Evolutionary conservation across 2,888 invertebrate genomes (phyloP).

Genomic region (Xanthostigma xanthostigma): DNA sequence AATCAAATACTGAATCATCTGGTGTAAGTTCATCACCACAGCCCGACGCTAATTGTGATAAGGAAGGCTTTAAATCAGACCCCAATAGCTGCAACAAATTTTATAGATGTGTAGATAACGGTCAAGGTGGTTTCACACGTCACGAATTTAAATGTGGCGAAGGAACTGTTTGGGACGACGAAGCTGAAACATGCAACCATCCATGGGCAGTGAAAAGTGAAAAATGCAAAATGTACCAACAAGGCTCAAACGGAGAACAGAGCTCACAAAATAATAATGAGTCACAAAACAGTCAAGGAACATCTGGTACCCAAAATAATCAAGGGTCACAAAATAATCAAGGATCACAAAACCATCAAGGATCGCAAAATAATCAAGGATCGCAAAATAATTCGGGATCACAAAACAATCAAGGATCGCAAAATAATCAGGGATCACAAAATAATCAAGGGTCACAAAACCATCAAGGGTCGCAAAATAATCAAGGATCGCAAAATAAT

Average conservation of each 20-base stretch:
- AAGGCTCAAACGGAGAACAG: not conserved
- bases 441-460: not conserved
- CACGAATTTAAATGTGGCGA: slow-evolving; percentile 59
- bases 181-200: slow-evolving; percentile 54
- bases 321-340: not conserved
- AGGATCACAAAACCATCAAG: not conserved
- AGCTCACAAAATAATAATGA: not conserved
- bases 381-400: not conserved
- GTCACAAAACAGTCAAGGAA: not conserved
- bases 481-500: not conserved
- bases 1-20: not conserved
- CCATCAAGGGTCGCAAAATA: not conserved
- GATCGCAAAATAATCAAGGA: too few relatives aligned
- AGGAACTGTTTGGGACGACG: slow-evolving; percentile 64
- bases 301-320: not conserved
- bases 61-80: slow-evolving; percentile 58
- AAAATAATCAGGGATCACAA: not conserved
- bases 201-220: slow-evolving; percentile 38
- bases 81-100: slow-evolving; percentile 55
- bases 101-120: slow-evolving; percentile 56
- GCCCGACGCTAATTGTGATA: slow-evolving; percentile 30
- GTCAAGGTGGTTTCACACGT: slow-evolving; percentile 40
- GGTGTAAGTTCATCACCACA: not conserved
- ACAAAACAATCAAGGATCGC: not conserved
- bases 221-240: slow-evolving; percentile 1